These are phyloP conservation scores for Holacanthus passer DNA, from an alignment of 2,113 vertebrate genomes.

Conservation along the genomic window DNA sequence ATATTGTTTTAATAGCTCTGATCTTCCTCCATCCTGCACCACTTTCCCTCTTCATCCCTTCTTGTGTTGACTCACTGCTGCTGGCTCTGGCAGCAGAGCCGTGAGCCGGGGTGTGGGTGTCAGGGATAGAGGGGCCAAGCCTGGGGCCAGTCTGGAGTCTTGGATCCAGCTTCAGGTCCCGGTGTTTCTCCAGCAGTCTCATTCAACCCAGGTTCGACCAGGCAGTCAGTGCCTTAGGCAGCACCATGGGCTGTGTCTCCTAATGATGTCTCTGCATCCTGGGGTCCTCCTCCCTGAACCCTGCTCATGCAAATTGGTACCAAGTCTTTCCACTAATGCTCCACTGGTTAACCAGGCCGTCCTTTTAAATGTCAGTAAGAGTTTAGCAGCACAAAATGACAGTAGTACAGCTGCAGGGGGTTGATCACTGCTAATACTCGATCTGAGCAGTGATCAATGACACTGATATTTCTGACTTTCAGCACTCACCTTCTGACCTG, in stretches of 20 bases:
- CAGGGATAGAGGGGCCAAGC: not conserved
- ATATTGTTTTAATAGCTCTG: not conserved
- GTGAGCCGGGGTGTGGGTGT: not conserved
- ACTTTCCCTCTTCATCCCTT: not conserved
- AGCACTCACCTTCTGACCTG: not conserved
- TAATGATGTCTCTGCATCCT: slow-evolving; percentile 25
- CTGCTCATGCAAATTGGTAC: not conserved
- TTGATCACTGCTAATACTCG: not conserved
- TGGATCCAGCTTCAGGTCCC: not conserved
- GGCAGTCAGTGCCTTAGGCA: slow-evolving; percentile 5
- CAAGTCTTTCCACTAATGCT: not conserved
- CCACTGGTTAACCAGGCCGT: not conserved
- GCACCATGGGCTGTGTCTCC: not conserved
- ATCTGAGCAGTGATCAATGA: not conserved
- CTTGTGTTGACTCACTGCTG: not conserved
- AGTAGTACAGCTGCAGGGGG: not conserved
- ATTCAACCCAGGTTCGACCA: not conserved
- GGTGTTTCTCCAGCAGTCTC: not conserved
- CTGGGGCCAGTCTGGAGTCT: not conserved
- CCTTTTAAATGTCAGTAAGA: not conserved
- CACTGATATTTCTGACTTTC: not conserved
- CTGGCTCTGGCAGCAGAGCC: not conserved
- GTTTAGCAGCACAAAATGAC: not conserved
- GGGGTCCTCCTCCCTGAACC: slow-evolving; percentile 5
- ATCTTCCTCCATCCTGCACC: not conserved